These are phyloP conservation scores for Sebastiscus albofasciatus DNA, from an alignment of 2,797 vertebrate genomes.

Conservation along the genomic window DNA sequence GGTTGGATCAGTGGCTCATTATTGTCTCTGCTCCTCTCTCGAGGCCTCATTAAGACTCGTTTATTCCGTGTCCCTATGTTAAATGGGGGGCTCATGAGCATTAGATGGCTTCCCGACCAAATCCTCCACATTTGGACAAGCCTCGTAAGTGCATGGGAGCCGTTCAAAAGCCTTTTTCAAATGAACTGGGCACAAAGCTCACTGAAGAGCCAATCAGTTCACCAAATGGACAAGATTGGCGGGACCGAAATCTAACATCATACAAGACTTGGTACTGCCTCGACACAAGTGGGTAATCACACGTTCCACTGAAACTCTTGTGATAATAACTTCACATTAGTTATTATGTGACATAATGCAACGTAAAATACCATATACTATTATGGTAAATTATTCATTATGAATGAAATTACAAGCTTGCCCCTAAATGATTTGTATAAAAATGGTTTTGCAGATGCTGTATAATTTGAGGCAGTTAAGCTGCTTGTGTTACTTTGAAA, in stretches of 20 bases:
- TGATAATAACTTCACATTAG: not conserved
- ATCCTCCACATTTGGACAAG: slow-evolving; percentile 30
- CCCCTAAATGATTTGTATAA: not conserved
- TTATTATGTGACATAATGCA: not conserved
- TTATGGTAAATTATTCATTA: not conserved
- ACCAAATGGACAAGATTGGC: slow-evolving; percentile 1
- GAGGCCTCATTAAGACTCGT: slow-evolving; percentile 61
- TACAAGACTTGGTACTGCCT: not conserved
- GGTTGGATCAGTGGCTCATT: slow-evolving; percentile 45
- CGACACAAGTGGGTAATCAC: slow-evolving; percentile 10
- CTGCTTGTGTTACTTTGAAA: not conserved
- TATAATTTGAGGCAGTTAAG: not conserved
- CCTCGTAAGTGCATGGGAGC: slow-evolving; percentile 1
- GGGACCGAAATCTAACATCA: not conserved
- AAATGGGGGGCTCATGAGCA: slow-evolving; percentile 28
- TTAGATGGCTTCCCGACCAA: slow-evolving; percentile 27
- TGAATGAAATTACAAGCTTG: not conserved
- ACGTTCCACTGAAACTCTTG: not conserved
- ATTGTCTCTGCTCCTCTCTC: slow-evolving; percentile 24
- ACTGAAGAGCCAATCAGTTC: slow-evolving; percentile 32
- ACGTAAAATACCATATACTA: not conserved
- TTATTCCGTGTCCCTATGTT: slow-evolving; percentile 45
- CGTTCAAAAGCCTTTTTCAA: slow-evolving; percentile 22
- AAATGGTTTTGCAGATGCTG: not conserved
- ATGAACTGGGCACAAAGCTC: slow-evolving; percentile 25